phyloP scores from a whole-genome alignment of 2,797 vertebrate species.

The Xerus rutilus region DNA sequence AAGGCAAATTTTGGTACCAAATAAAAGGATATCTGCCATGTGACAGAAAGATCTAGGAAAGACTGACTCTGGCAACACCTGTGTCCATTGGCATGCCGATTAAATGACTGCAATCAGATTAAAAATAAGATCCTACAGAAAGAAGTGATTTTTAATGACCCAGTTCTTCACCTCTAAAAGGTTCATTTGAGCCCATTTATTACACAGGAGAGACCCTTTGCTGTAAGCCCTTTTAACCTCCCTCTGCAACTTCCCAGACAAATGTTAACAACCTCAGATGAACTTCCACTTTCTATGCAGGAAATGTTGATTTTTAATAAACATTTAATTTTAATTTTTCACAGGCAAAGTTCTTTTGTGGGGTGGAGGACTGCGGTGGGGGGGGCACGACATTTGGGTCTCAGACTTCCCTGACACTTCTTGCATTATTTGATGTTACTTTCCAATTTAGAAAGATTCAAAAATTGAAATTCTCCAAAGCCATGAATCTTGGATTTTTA shows the following conservation, averaged over 20 bases:
- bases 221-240: neutral
- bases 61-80: neutral
- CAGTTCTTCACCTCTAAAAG: neutral
- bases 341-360: neutral
- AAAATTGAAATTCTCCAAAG: neutral
- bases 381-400: neutral
- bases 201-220: neutral
- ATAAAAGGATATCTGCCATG: constrained; percentile 9
- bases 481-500: neutral
- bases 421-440: neutral
- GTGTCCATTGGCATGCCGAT: neutral
- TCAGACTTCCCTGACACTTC: neutral
- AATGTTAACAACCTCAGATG: neutral
- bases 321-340: neutral
- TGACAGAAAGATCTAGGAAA: constrained; percentile 4
- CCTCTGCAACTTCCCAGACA: neutral
- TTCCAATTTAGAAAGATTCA: constrained; percentile 15
- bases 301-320: neutral
- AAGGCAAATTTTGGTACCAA: neutral
- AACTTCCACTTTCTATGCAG: neutral
- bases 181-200: neutral
- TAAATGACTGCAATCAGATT: constrained; percentile 6
- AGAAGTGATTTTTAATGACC: neutral
- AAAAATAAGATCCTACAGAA: neutral
- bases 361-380: no score